A percentile compares a stretch with the other conserved stretches of the same genome.
Evolutionary conservation across 2,113 vertebrate species (phyloP).

Genomic region (Glaucidium brasilianum): DNA sequence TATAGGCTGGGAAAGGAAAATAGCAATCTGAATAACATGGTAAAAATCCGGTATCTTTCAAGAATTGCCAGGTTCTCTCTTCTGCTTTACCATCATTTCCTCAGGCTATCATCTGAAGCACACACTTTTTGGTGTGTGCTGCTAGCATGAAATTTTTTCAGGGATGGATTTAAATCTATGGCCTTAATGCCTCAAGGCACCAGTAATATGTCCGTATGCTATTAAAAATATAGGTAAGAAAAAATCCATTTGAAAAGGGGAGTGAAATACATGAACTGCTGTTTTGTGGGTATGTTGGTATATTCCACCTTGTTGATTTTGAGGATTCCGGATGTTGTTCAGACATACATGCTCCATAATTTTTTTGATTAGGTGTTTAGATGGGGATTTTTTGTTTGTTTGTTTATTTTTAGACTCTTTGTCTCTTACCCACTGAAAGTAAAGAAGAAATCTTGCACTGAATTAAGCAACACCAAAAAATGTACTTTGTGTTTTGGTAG

Average conservation of each 20-base stretch:
- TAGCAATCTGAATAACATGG: background rate
- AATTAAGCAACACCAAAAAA: background rate
- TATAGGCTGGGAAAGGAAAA: background rate
- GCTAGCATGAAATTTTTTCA: background rate
- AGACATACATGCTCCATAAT: background rate
- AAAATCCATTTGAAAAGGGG: background rate
- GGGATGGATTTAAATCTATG: background rate
- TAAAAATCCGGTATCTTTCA: background rate
- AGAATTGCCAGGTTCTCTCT: background rate
- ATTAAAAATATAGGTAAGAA: background rate
- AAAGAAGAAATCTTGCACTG: background rate
- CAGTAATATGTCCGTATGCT: background rate
- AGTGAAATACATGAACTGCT: background rate
- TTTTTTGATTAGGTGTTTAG: background rate
- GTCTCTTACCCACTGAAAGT: background rate
- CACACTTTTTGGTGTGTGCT: background rate
- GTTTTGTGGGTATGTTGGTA: background rate
- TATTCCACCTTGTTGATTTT: background rate
- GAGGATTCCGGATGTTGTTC: background rate
- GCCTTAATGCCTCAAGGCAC: background rate
- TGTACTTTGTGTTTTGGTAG: conserved; percentile 71
- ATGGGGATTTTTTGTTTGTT: background rate
- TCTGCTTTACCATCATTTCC: background rate
- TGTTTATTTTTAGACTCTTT: background rate
- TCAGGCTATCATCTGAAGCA: background rate